Conservation (phyloP, 2,113 vertebrate genomes). For the Siniperca knerii region DNA sequence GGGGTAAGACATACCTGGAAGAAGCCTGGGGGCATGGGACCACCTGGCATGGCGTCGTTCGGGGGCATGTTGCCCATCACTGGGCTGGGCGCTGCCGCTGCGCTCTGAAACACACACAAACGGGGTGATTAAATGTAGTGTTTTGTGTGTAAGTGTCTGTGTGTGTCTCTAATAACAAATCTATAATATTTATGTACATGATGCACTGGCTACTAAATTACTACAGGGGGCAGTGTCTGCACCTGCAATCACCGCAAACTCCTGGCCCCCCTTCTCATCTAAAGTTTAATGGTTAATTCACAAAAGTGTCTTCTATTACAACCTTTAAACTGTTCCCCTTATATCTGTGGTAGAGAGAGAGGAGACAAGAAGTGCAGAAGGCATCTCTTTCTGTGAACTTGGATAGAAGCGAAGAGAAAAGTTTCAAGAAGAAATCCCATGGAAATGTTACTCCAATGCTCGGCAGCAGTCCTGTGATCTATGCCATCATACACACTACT, state of each 20-base stretch:
- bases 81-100: slow-evolving; percentile 90
- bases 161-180: background rate
- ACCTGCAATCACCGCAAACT: slow-evolving; percentile 36
- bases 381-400: background rate
- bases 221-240: slow-evolving; percentile 72
- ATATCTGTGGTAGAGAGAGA: background rate
- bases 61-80: slow-evolving; percentile 93
- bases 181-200: background rate
- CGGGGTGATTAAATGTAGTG: slow-evolving; percentile 1
- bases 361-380: background rate
- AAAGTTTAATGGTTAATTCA: slow-evolving; percentile 58
- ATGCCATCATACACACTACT: background rate
- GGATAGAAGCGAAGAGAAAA: background rate
- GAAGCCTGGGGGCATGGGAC: slow-evolving; percentile 88
- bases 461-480: background rate
- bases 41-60: slow-evolving; percentile 87
- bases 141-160: background rate
- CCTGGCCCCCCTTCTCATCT: background rate
- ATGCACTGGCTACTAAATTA: slow-evolving; percentile 33
- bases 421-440: slow-evolving; percentile 16
- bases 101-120: slow-evolving; percentile 81
- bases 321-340: slow-evolving; percentile 32
- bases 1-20: slow-evolving; percentile 86
- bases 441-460: slow-evolving; percentile 7
- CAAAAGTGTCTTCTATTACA: slow-evolving; percentile 29